Evolutionary conservation across 2,797 vertebrate species (phyloP).

Genomic region (Remorina albescens): DNA sequence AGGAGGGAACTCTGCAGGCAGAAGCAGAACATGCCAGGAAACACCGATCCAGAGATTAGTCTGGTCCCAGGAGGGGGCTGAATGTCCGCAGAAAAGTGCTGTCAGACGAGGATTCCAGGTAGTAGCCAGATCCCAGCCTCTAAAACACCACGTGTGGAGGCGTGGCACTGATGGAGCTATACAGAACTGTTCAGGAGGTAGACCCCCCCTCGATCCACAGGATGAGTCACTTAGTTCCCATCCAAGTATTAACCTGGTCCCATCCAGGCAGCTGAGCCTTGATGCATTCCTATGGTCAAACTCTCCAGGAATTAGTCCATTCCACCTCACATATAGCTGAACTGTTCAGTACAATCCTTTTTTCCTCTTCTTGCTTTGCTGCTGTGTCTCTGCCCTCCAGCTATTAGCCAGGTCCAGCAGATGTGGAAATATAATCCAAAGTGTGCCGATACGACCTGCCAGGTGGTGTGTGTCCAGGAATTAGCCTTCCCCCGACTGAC

Average conservation of each 20-base stretch:
- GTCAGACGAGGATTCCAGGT: constrained; percentile 24
- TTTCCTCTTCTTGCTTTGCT: no score
- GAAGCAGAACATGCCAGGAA: constrained; percentile 92
- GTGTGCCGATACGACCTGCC: not conserved
- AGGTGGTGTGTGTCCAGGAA: constrained; percentile 23
- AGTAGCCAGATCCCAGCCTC: constrained; percentile 41
- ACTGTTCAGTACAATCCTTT: not conserved
- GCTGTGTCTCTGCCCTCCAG: constrained; percentile 5
- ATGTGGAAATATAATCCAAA: not conserved
- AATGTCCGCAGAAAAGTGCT: not conserved
- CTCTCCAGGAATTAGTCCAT: constrained; percentile 43
- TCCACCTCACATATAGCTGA: not conserved
- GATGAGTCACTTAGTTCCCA: not conserved
- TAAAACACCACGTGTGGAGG: constrained; percentile 28
- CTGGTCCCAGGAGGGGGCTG: constrained; percentile 35
- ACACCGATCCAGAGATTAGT: constrained; percentile 43
- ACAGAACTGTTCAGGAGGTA: constrained; percentile 8
- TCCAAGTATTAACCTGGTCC: constrained; percentile 28
- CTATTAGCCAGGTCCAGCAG: not conserved
- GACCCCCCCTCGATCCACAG: constrained; percentile 13
- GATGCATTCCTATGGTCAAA: not conserved
- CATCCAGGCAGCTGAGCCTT: constrained; percentile 4
- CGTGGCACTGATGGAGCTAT: not conserved
- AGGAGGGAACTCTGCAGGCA: constrained; percentile 95
- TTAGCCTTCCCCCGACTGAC: constrained; percentile 12